These are phyloP conservation scores for Bombus cullumanus DNA, from an alignment of 1,140 invertebrate species.

Conservation along the genomic window DNA sequence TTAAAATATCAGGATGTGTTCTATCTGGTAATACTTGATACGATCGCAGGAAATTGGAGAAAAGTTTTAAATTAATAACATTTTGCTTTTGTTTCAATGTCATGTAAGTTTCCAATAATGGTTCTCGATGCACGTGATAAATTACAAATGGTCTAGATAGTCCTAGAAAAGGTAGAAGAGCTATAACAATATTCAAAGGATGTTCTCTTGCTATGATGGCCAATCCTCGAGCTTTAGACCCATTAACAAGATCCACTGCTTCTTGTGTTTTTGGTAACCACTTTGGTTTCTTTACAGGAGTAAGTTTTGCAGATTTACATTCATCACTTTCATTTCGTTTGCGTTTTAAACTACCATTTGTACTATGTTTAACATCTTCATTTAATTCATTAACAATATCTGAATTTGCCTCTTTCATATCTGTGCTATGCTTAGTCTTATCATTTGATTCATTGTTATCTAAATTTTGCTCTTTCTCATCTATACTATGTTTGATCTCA, in stretches of 20 bases:
- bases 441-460: too few relatives aligned
- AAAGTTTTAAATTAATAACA: constrained; percentile 89
- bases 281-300: constrained; percentile 83
- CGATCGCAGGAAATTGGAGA: constrained; percentile 93
- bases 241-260: constrained; percentile 84
- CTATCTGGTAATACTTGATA: constrained; percentile 94
- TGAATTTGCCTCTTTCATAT: neutral
- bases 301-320: neutral
- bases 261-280: constrained; percentile 87
- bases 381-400: constrained; percentile 60
- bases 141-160: constrained; percentile 93
- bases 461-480: too few relatives aligned
- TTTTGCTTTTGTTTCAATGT: constrained; percentile 87
- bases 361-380: constrained; percentile 1
- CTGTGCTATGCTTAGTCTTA: too few relatives aligned
- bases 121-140: constrained; percentile 90
- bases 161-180: constrained; percentile 89
- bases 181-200: constrained; percentile 89
- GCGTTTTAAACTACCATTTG: constrained; percentile 41
- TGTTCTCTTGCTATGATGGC: constrained; percentile 92
- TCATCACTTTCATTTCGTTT: constrained; percentile 49
- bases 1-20: constrained; percentile 92
- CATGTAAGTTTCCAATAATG: constrained; percentile 91
- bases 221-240: constrained; percentile 88
- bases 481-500: too few relatives aligned